Percentiles rank a stretch among this genome's conserved stretches.
phyloP scores from a whole-genome alignment of 2,888 invertebrate species.

The Phorcus lineatus region DNA sequence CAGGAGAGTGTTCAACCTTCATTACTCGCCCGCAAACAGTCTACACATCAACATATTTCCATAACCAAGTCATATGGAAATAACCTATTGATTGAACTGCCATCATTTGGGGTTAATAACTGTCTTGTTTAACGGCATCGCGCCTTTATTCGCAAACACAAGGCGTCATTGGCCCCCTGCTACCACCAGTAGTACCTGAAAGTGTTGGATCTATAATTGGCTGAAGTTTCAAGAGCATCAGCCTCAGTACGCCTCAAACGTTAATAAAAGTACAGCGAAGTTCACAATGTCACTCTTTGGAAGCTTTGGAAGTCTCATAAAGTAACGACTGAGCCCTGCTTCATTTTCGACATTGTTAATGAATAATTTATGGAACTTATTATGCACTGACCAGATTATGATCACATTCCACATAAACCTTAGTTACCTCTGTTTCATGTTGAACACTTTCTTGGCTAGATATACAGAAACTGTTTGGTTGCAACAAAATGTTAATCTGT shows the following conservation, averaged over 20 bases:
- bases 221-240: not conserved
- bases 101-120: not conserved
- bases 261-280: too few relatives aligned
- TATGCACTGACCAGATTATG: too few relatives aligned
- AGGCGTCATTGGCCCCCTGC: not conserved
- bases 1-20: not conserved
- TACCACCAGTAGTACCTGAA: not conserved
- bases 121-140: not conserved
- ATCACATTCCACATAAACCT: too few relatives aligned
- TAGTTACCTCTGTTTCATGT: too few relatives aligned
- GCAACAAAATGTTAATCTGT: too few relatives aligned
- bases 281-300: too few relatives aligned
- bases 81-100: not conserved
- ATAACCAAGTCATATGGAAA: not conserved
- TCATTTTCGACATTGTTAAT: too few relatives aligned
- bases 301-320: too few relatives aligned
- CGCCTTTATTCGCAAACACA: not conserved
- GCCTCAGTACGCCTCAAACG: not conserved
- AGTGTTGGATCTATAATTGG: not conserved
- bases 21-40: not conserved
- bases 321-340: too few relatives aligned
- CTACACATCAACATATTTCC: not conserved
- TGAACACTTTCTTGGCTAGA: too few relatives aligned
- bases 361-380: too few relatives aligned
- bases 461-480: too few relatives aligned